These are phyloP conservation scores for Brachionus rubens DNA, from an alignment of 1,140 invertebrate genomes.

Conservation along the genomic window DNA sequence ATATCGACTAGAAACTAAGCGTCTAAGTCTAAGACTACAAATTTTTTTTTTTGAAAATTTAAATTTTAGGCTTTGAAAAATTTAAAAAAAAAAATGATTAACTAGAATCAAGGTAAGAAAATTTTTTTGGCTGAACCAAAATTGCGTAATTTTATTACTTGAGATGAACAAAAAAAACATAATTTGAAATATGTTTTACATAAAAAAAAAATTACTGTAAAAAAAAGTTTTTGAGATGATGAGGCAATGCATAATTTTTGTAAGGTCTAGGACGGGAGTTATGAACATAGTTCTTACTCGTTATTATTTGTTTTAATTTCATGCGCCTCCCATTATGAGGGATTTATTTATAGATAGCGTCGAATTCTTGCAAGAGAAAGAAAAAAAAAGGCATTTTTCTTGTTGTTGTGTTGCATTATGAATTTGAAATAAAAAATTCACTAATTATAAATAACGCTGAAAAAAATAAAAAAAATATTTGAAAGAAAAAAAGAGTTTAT, in stretches of 20 bases:
- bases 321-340: no score
- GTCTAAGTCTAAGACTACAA: conserved; percentile 47
- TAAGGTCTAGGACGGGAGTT: conserved; percentile 11
- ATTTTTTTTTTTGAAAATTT: background rate
- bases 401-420: conserved; percentile 13
- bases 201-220: no score
- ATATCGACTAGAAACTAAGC: conserved; percentile 47
- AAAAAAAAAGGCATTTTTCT: background rate
- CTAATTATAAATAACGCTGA: conserved; percentile 39
- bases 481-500: background rate
- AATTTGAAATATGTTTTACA: conserved; percentile 37
- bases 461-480: background rate
- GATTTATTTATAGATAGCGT: background rate
- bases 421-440: conserved; percentile 33
- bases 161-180: background rate
- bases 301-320: background rate
- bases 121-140: background rate
- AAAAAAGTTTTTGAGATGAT: no score
- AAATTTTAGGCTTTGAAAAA: background rate
- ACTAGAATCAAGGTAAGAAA: background rate
- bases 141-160: conserved; percentile 28
- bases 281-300: background rate
- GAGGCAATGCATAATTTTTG: conserved; percentile 12
- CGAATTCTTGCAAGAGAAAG: background rate
- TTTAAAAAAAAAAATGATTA: conserved; percentile 35